A percentile compares a stretch with the other conserved stretches of the same genome.
Evolutionary conservation across 2,113 vertebrate genomes (phyloP).

Genomic region (Muntiacus muntjak): DNA sequence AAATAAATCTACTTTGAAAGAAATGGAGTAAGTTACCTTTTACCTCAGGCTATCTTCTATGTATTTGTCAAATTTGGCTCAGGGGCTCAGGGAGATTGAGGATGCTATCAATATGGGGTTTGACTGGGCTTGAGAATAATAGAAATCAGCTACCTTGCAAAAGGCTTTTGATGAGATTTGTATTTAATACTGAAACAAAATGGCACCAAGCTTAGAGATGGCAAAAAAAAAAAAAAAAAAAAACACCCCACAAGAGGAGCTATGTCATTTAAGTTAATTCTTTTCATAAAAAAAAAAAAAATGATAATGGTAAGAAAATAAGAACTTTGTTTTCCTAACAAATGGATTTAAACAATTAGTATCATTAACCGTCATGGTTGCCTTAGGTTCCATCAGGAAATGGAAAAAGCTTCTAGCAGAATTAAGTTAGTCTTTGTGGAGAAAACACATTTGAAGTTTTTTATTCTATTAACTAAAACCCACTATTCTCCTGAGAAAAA

Average conservation of each 20-base stretch:
- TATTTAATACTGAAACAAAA: neutral
- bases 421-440: neutral
- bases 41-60: neutral
- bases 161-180: neutral
- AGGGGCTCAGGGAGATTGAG: neutral
- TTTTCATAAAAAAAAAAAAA: neutral
- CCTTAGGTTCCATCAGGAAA: neutral
- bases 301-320: neutral
- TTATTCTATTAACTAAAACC: neutral
- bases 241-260: neutral
- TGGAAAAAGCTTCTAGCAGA: neutral
- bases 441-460: neutral
- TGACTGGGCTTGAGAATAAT: neutral
- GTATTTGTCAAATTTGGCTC: neutral
- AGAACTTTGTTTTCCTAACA: neutral
- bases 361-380: neutral
- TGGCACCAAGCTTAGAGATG: neutral
- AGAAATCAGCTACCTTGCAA: neutral
- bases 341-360: conserved; percentile 26
- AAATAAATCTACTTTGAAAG: neutral
- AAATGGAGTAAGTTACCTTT: neutral
- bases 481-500: conserved; percentile 29
- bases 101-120: neutral
- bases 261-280: neutral
- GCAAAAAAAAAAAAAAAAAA: neutral